These are phyloP conservation scores for Hippopotamus amphibius DNA, from an alignment of 2,113 vertebrate genomes.

Conservation along the genomic window DNA sequence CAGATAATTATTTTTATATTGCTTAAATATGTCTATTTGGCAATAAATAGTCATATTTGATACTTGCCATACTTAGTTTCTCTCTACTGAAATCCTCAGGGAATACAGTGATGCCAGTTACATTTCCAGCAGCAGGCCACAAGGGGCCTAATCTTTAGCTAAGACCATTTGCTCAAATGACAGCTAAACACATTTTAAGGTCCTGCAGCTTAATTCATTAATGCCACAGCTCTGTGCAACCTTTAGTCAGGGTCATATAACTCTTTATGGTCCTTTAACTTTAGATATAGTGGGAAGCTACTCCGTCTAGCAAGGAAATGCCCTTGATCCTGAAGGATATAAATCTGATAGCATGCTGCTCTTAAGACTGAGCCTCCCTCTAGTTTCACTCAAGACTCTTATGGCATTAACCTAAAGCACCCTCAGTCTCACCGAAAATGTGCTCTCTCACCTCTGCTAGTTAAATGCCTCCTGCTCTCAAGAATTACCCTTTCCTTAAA, in stretches of 20 bases:
- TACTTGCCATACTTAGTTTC: neutral
- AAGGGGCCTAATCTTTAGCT: neutral
- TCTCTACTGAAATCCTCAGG: neutral
- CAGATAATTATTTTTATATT: neutral
- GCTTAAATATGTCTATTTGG: neutral
- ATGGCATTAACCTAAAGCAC: neutral
- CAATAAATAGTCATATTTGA: neutral
- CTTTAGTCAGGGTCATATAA: constrained; percentile 24
- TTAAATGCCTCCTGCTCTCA: neutral
- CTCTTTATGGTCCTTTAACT: constrained; percentile 43
- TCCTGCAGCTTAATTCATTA: constrained; percentile 65
- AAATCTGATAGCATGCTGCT: neutral
- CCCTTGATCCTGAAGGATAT: neutral
- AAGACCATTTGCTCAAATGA: constrained; percentile 45
- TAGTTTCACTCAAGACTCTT: neutral
- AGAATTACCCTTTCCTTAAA: neutral
- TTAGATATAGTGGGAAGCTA: constrained; percentile 50
- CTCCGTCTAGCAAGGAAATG: constrained; percentile 41
- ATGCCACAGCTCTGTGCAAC: constrained; percentile 21
- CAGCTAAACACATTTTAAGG: constrained; percentile 61
- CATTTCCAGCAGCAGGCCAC: neutral
- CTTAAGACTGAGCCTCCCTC: neutral
- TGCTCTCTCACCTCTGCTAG: neutral
- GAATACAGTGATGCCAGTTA: neutral
- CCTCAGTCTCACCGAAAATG: neutral